These are phyloP conservation scores for Gadopsis bispinosus DNA, from an alignment of 2,797 vertebrate genomes.

Conservation along the genomic window DNA sequence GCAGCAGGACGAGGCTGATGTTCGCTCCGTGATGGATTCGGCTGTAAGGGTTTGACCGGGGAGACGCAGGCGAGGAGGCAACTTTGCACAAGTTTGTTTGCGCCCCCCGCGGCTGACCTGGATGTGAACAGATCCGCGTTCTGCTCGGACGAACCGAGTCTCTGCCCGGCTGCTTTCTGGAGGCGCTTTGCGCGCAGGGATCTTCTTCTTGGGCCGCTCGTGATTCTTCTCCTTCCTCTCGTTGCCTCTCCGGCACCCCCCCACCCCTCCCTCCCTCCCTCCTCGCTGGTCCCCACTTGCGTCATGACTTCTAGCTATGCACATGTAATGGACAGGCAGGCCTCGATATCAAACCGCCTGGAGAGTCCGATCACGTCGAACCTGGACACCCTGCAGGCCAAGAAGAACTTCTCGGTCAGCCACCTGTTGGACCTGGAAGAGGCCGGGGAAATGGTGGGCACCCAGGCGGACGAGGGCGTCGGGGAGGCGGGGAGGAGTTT, in stretches of 20 bases:
- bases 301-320: slow-evolving; percentile 97
- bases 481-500: slow-evolving; percentile 92
- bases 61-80: slow-evolving; percentile 43
- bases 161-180: slow-evolving; percentile 52
- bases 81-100: slow-evolving; percentile 30
- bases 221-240: slow-evolving; percentile 28
- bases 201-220: slow-evolving; percentile 61
- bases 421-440: slow-evolving; percentile 99
- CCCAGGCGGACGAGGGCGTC: slow-evolving; percentile 91
- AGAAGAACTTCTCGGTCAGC: slow-evolving; percentile 99
- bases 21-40: slow-evolving; percentile 67
- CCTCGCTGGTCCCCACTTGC: slow-evolving; percentile 63
- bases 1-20: slow-evolving; percentile 21
- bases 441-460: slow-evolving; percentile 93
- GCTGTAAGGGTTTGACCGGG: slow-evolving; percentile 32
- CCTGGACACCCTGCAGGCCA: slow-evolving; percentile 95
- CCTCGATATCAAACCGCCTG: slow-evolving; percentile 90
- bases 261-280: not conserved
- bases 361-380: slow-evolving; percentile 90
- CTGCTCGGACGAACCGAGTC: slow-evolving; percentile 55
- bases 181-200: slow-evolving; percentile 74
- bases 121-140: slow-evolving; percentile 66
- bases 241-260: slow-evolving; percentile 15
- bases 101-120: slow-evolving; percentile 45
- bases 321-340: slow-evolving; percentile 95